phyloP scores from a whole-genome alignment of 2,113 vertebrate genomes.

The Leucopternis melanops region DNA sequence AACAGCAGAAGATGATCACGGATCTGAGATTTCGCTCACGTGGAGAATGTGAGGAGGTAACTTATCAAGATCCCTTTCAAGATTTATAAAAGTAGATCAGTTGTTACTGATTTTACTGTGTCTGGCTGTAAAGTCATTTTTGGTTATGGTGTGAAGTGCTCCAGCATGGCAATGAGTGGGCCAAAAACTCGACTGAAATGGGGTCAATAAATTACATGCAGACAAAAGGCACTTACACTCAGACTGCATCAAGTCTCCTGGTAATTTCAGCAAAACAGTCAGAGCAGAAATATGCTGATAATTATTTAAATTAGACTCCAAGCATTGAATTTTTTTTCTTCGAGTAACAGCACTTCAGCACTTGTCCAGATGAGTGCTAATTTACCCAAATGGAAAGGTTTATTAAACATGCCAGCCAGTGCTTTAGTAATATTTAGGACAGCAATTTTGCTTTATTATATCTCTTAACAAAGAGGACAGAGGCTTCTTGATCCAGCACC shows the following conservation, averaged over 20 bases:
- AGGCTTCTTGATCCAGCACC: slow-evolving; percentile 17
- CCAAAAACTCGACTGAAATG: slow-evolving; percentile 56
- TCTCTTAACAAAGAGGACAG: slow-evolving; percentile 55
- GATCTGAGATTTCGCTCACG: neutral
- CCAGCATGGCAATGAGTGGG: neutral
- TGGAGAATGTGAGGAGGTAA: neutral
- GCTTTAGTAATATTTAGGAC: slow-evolving; percentile 71
- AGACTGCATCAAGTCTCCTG: slow-evolving; percentile 49
- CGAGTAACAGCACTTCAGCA: slow-evolving; percentile 67
- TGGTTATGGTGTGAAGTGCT: neutral
- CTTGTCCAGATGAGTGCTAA: slow-evolving; percentile 72
- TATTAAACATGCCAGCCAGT: slow-evolving; percentile 69
- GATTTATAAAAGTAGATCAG: neutral
- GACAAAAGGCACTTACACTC: slow-evolving; percentile 56
- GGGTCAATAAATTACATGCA: slow-evolving; percentile 60
- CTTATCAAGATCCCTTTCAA: neutral
- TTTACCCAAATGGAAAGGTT: slow-evolving; percentile 72
- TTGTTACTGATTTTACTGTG: slow-evolving; percentile 13
- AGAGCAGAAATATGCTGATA: slow-evolving; percentile 67
- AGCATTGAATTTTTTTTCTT: slow-evolving; percentile 48
- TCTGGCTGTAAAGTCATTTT: neutral
- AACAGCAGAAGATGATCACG: neutral
- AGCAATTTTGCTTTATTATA: slow-evolving; percentile 66
- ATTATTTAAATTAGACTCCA: slow-evolving; percentile 67
- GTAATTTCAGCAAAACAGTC: slow-evolving; percentile 62